A percentile compares a stretch with the other conserved stretches of the same genome.
Conservation (phyloP, 2,888 invertebrate genomes). For the Megamerina dolium region DNA sequence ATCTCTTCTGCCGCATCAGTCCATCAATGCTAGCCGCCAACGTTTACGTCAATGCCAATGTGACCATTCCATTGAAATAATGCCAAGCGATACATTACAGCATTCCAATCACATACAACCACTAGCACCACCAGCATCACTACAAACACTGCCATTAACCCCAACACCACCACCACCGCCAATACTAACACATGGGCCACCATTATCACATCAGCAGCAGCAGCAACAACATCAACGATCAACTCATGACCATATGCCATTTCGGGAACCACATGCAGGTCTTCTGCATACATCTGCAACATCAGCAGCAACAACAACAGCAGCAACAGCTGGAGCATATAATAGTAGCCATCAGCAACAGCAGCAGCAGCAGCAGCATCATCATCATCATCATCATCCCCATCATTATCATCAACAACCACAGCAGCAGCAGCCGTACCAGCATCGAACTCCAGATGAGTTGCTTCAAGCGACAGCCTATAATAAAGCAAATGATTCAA, state of each 20-base stretch:
- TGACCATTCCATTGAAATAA: constrained; percentile 17
- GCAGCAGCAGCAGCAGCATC: too few species aligned
- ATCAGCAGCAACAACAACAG: constrained; percentile 6
- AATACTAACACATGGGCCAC: constrained; percentile 1
- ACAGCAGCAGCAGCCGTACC: too few species aligned
- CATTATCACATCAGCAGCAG: constrained; percentile 9
- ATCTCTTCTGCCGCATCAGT: too few species aligned
- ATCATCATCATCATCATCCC: too few species aligned
- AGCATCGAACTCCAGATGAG: too few species aligned
- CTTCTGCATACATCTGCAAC: constrained; percentile 9
- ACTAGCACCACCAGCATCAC: constrained; percentile 4
- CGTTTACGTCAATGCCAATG: constrained; percentile 20
- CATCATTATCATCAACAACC: too few species aligned
- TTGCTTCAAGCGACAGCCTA: constrained; percentile 1
- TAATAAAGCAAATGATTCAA: not conserved
- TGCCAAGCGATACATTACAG: constrained; percentile 5
- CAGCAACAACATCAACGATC: constrained; percentile 7
- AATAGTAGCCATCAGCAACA: not conserved
- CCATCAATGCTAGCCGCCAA: constrained; percentile 3
- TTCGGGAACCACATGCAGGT: constrained; percentile 2
- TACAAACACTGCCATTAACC: not conserved
- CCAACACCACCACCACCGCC: constrained; percentile 7
- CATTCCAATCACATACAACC: constrained; percentile 12
- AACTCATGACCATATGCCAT: constrained; percentile 4
- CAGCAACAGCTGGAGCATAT: too few species aligned